A percentile compares a stretch with the other conserved stretches of the same genome.
These are phyloP conservation scores for Morpho achilles DNA, from an alignment of 2,888 invertebrate species.

Conservation along the genomic window DNA sequence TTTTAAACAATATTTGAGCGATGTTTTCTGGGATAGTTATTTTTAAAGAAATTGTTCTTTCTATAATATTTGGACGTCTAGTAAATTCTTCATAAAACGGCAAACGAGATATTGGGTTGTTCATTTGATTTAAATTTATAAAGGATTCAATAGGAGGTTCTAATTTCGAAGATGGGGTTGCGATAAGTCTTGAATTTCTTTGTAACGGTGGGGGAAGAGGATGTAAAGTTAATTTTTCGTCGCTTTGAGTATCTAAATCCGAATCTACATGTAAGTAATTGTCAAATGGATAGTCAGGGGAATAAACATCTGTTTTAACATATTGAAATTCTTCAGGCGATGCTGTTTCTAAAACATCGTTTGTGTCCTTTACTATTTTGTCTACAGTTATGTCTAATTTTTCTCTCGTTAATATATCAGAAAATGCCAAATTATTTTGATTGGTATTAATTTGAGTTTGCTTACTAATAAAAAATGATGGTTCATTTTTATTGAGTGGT, in stretches of 20 bases:
- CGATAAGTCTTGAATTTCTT: slow-evolving; percentile 47
- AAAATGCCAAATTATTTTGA: slow-evolving; percentile 56
- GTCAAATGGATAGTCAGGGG: slow-evolving; percentile 35
- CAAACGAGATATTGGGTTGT: slow-evolving; percentile 50
- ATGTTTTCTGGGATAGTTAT: slow-evolving; percentile 68
- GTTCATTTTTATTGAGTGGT: slow-evolving; percentile 29
- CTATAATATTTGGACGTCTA: slow-evolving; percentile 57
- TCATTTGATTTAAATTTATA: slow-evolving; percentile 35
- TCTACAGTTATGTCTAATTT: slow-evolving; percentile 62
- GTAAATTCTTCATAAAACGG: slow-evolving; percentile 57
- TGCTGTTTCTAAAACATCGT: slow-evolving; percentile 48
- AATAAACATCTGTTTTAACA: slow-evolving; percentile 24
- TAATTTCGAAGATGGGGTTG: slow-evolving; percentile 47
- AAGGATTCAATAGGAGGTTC: slow-evolving; percentile 51
- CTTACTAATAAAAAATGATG: slow-evolving; percentile 39
- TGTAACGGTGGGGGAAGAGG: slow-evolving; percentile 34
- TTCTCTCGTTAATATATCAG: slow-evolving; percentile 64
- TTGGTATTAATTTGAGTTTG: slow-evolving; percentile 40
- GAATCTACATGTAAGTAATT: slow-evolving; percentile 42
- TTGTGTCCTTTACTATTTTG: slow-evolving; percentile 62
- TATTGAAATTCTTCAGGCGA: slow-evolving; percentile 44
- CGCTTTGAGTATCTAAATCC: slow-evolving; percentile 41
- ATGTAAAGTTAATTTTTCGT: slow-evolving; percentile 51
- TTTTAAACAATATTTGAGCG: slow-evolving; percentile 61
- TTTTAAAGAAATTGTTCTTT: slow-evolving; percentile 68